These are phyloP conservation scores for Abrostola tripartita DNA, from an alignment of 2,888 invertebrate species.

Conservation along the genomic window DNA sequence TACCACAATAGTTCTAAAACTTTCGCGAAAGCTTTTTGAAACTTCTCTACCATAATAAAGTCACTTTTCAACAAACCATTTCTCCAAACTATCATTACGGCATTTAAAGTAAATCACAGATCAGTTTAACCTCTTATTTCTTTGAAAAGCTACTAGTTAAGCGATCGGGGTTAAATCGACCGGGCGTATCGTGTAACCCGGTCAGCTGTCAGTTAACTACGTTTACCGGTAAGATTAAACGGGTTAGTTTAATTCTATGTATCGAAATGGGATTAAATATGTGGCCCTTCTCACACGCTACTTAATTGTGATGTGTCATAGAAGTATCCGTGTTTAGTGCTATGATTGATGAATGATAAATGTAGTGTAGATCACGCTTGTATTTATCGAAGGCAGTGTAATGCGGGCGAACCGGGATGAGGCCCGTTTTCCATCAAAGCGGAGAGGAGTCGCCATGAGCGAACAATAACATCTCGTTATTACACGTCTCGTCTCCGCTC, in stretches of 20 bases:
- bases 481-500: no score
- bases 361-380: no score
- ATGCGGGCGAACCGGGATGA: no score
- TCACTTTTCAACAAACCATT: neutral
- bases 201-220: slow-evolving; percentile 42
- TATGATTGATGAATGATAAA: neutral
- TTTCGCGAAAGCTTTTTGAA: no score
- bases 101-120: slow-evolving; percentile 1
- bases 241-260: slow-evolving; percentile 32
- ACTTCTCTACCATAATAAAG: no score
- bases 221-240: slow-evolving; percentile 37
- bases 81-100: neutral
- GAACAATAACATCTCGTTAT: no score
- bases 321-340: neutral
- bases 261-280: slow-evolving; percentile 18
- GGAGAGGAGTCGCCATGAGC: no score
- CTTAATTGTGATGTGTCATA: neutral
- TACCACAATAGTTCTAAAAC: no score
- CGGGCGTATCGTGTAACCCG: slow-evolving; percentile 29
- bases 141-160: slow-evolving; percentile 17
- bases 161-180: slow-evolving; percentile 39
- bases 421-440: no score
- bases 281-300: neutral
- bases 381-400: no score
- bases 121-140: slow-evolving; percentile 18